Evolutionary conservation across 37 sponge, comb jelly and placozoan species (phyloP), one percentile per base, ranked within the genome.

Genomic region (Spongia lamella): DNA sequence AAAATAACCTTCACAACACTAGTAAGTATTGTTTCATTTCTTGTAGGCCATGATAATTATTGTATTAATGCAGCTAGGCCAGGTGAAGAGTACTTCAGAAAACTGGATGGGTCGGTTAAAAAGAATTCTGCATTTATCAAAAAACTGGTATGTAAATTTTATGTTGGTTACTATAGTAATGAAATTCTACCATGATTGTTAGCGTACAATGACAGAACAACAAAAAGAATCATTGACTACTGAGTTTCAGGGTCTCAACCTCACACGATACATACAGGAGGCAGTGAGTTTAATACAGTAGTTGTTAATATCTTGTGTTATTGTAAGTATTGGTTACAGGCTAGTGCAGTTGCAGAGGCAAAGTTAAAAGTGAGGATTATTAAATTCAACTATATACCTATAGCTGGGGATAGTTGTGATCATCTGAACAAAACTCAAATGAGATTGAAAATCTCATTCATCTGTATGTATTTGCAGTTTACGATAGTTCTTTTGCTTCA

Each of bases 121-220:
- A 97, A 93, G 79, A 97, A 97, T 63, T 77, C 86, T 56, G 78
- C 89, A 38, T 97, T 97, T 79, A 89, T 90, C 19, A 97, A 91
- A 85, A 97, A 97, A 55, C 83, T 97, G 77, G 95, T 94, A 40
- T 53, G 47, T 43, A 9, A 43, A 9, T 43, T 11, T 15, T 29
- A 22, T 56, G 58, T 56, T 15, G 36, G 17, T 16, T 40, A n/a
- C n/a, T 24, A n/a, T 68, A 27, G 47, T 40, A 1, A 6, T 31
- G 19, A 7, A 25, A 20, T 72, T 20, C 38, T 1, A 68, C 19
- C 63, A n/a, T n/a, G n/a, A n/a, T n/a, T n/a, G n/a, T n/a, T n/a
- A 94, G 95, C 81, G 87, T 7, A 66, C 76, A 0, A 43, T 93
- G 52, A 91, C 87, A 15, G 98, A 97, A 64, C 86, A 84, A 33